These are phyloP conservation scores for Asbolus verrucosus DNA, from an alignment of 1,140 invertebrate species.

Conservation along the genomic window DNA sequence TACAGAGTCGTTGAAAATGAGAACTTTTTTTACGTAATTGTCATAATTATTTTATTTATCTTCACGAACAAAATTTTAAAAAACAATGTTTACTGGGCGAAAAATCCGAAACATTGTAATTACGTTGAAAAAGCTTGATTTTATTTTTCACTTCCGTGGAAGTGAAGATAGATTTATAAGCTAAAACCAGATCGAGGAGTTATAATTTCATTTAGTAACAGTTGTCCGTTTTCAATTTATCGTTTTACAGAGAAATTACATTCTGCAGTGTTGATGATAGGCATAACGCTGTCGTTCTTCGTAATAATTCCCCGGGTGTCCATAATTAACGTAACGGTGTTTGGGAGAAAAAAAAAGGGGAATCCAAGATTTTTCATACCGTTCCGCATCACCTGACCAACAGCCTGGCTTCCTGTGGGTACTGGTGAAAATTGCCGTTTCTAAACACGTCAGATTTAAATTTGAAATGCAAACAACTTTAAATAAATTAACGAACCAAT, in stretches of 20 bases:
- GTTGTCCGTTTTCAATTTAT: constrained; percentile 44
- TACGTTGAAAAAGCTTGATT: too few species aligned
- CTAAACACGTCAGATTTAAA: background rate
- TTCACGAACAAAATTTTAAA: too few species aligned
- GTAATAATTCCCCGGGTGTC: constrained; percentile 22
- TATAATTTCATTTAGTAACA: constrained; percentile 42
- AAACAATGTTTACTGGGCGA: too few species aligned
- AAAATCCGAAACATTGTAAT: too few species aligned
- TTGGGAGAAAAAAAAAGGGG: background rate
- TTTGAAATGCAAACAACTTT: constrained; percentile 8
- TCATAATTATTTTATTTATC: too few species aligned
- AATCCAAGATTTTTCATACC: constrained; percentile 1
- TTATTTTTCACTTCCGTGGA: background rate
- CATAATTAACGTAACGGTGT: constrained; percentile 39
- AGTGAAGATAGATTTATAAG: constrained; percentile 5
- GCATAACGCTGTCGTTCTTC: constrained; percentile 25
- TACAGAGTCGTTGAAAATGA: too few species aligned
- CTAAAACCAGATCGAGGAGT: constrained; percentile 17
- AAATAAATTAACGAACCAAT: constrained; percentile 5
- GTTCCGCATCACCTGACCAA: constrained; percentile 4
- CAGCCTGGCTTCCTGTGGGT: background rate
- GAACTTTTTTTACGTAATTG: too few species aligned
- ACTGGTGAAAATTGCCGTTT: background rate
- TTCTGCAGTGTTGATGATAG: constrained; percentile 29
- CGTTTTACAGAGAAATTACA: constrained; percentile 11